These are phyloP conservation scores for Trinorchestia longiramus DNA, from an alignment of 1,140 invertebrate genomes.

Conservation along the genomic window DNA sequence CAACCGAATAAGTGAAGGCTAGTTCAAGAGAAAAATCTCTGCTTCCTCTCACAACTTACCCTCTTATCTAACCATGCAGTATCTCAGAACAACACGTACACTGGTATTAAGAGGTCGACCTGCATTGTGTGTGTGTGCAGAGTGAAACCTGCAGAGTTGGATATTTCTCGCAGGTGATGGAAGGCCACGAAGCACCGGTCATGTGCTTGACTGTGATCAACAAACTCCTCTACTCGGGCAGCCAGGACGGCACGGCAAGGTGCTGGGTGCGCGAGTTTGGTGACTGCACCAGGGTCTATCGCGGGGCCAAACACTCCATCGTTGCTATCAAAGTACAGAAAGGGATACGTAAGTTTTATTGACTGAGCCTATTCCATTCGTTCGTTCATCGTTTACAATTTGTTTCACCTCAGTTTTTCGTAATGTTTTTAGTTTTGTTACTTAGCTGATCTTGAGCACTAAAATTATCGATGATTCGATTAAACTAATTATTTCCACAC, in stretches of 20 bases:
- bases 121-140: too few species aligned
- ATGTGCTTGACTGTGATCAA: conserved; percentile 73
- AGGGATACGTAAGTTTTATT: conserved; percentile 71
- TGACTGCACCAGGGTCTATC: conserved; percentile 73
- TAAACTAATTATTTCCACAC: background rate
- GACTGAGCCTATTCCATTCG: background rate
- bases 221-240: conserved; percentile 74
- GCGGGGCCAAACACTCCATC: conserved; percentile 73
- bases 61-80: too few species aligned
- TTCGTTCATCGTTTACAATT: background rate
- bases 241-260: conserved; percentile 73
- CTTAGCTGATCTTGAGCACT: background rate
- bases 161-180: conserved; percentile 68
- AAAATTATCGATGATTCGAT: background rate
- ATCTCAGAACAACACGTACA: too few species aligned
- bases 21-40: background rate
- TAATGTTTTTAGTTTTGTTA: background rate
- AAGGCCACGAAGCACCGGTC: conserved; percentile 73
- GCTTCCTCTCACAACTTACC: background rate
- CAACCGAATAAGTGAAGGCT: background rate
- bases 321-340: conserved; percentile 72
- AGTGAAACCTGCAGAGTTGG: too few species aligned
- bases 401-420: background rate
- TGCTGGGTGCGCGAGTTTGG: conserved; percentile 76
- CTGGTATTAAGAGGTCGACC: too few species aligned